Conservation (phyloP, 35 echinoderm and acorn worm genomes). For the Eucidaris tribuloides region DNA sequence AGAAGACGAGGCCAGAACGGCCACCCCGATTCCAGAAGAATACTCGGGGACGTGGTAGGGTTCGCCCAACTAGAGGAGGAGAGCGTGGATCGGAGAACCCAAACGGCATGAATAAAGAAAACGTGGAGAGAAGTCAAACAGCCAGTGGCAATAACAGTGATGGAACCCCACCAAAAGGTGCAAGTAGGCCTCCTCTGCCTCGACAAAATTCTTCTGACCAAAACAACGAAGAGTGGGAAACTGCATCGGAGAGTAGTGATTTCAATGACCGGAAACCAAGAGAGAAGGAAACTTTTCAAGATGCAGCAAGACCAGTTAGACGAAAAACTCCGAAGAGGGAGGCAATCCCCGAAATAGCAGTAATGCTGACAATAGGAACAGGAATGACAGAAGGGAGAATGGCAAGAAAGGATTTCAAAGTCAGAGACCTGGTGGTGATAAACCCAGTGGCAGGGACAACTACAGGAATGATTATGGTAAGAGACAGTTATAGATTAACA, state of each 20-base stretch:
- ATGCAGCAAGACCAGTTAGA: background rate
- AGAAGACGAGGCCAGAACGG: conserved; percentile 62
- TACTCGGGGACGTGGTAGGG: conserved; percentile 58
- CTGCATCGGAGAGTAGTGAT: conserved; percentile 98
- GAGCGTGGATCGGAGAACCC: background rate
- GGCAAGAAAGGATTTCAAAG: conserved; percentile 35
- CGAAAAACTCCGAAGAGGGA: conserved; percentile 1
- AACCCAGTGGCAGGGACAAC: background rate
- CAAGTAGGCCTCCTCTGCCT: conserved; percentile 43
- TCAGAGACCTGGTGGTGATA: conserved; percentile 22
- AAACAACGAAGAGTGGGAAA: conserved; percentile 99
- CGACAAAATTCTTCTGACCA: conserved; percentile 92
- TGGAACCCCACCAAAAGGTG: conserved; percentile 24
- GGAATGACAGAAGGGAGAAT: conserved; percentile 34
- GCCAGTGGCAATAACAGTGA: conserved; percentile 70
- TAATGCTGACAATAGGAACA: background rate
- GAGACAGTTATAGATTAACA: background rate
- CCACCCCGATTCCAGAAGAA: conserved; percentile 93
- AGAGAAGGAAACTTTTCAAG: conserved; percentile 19
- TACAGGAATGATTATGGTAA: conserved; percentile 15
- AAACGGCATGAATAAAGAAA: conserved; percentile 8
- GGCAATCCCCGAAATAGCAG: conserved; percentile 19
- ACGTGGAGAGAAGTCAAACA: background rate
- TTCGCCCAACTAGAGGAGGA: background rate
- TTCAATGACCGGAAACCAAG: conserved; percentile 81